Evolutionary conservation across 2,797 vertebrate genomes (phyloP), one percentile per base, ranked within the genome.

Genomic region (Takifugu rubripes): DNA sequence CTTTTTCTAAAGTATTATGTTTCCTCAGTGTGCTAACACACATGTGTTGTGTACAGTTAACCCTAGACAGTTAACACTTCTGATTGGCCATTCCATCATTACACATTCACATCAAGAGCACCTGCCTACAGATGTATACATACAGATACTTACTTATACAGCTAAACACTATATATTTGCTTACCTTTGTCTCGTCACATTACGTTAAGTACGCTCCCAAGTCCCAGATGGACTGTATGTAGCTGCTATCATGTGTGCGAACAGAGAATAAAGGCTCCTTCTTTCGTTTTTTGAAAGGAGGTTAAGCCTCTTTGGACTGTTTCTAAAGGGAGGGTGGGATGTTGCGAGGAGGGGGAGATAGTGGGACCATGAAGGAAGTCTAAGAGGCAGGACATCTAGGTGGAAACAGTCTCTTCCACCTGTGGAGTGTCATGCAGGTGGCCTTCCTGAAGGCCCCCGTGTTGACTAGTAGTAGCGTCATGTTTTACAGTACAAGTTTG

Each of bases 221-320:
- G 54, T 69, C 56, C 43, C 16, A 61, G 54, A 75, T 68, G 60
- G 49, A 52, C 54, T 45, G 52, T 72, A 74, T 70, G 76, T 76
- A 61, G 71, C 70, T 75, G 66, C 36, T 65, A 64, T 64, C 14
- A 1, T 56, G 72, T 79, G 69, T 71, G 74, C 74, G 83, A 81
- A 72, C 67, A 61, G 71, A 40, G 36, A 14, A 40, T 12, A 10
- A 40, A 40, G 14, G 36, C 79, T 74, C 67, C 74, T 79, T 70
- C 72, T 66, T 62, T 33, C 44, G 55, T 70, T 60, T 78, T 71
- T 59, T 62, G 63, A 81, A 83, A 75, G 79, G 82, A 63, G 68
- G 75, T 82, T 83, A 82, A 81, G 84, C 79, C 70, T 68, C 74
- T 85, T 82, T 78, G 72, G 81, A 75, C 79, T 78, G 70, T 84